These are phyloP conservation scores for Geothlypis trichas DNA, from an alignment of 2,113 vertebrate genomes.

Conservation along the genomic window DNA sequence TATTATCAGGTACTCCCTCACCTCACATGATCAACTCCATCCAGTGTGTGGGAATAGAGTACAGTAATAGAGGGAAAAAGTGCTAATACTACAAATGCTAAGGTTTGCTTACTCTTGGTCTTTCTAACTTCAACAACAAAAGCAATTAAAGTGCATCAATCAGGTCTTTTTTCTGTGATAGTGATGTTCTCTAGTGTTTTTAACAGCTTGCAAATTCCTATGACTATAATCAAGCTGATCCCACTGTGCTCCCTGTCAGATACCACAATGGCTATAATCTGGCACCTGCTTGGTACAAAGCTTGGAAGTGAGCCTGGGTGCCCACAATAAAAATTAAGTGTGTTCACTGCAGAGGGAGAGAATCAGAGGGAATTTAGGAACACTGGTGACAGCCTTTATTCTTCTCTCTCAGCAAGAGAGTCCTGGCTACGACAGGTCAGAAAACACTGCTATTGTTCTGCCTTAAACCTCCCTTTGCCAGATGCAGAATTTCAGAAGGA, in stretches of 20 bases:
- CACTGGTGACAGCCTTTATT: constrained; percentile 45
- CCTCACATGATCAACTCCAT: not conserved
- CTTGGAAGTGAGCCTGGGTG: constrained; percentile 47
- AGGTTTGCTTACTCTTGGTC: constrained; percentile 3
- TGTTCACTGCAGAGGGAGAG: constrained; percentile 22
- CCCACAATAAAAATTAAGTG: constrained; percentile 42
- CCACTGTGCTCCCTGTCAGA: constrained; percentile 64
- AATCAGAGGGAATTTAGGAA: constrained; percentile 37
- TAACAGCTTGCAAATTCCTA: constrained; percentile 65
- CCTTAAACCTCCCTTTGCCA: constrained; percentile 35
- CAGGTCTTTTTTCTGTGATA: not conserved
- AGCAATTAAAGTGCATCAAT: constrained; percentile 33
- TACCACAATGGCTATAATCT: constrained; percentile 62
- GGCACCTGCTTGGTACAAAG: constrained; percentile 70
- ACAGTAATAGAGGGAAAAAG: not conserved
- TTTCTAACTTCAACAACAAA: not conserved
- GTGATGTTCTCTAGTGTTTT: constrained; percentile 38
- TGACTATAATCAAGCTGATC: constrained; percentile 62
- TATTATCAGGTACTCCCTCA: not conserved
- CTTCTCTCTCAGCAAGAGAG: constrained; percentile 54
- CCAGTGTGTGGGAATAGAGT: not conserved
- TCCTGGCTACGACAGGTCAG: constrained; percentile 5
- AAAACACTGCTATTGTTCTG: constrained; percentile 27
- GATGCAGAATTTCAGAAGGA: constrained; percentile 17
- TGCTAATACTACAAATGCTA: not conserved